These are phyloP conservation scores for Poeciliopsis retropinna DNA, from an alignment of 2,113 vertebrate genomes.

Conservation along the genomic window DNA sequence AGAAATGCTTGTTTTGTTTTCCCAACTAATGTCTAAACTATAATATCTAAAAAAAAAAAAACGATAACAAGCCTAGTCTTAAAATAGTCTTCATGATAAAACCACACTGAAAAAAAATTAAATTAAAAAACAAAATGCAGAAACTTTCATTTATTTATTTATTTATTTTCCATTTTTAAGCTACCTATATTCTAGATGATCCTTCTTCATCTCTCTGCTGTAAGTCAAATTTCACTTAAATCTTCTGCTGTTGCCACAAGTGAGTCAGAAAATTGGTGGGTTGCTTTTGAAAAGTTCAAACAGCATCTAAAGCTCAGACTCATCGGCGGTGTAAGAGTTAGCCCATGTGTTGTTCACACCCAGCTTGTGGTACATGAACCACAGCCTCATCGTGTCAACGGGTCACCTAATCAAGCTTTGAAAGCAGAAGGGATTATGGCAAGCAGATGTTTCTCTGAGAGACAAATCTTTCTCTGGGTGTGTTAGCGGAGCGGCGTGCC, in stretches of 20 bases:
- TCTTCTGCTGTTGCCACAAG: background rate
- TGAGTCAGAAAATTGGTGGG: background rate
- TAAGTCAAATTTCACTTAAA: background rate
- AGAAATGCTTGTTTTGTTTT: too few relatives aligned
- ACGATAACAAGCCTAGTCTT: too few relatives aligned
- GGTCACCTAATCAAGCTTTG: constrained; percentile 71
- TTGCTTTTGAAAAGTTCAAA: background rate
- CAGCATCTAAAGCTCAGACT: constrained; percentile 12
- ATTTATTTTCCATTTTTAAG: too few relatives aligned
- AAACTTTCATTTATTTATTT: too few relatives aligned
- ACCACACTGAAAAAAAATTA: too few relatives aligned
- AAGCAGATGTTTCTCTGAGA: constrained; percentile 74
- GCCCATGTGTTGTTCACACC: constrained; percentile 46
- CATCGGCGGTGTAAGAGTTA: constrained; percentile 15
- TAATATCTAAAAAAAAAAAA: too few relatives aligned
- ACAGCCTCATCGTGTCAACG: constrained; percentile 60
- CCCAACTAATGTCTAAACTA: too few relatives aligned
- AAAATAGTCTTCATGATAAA: too few relatives aligned
- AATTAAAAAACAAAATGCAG: too few relatives aligned
- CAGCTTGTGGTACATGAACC: constrained; percentile 24
- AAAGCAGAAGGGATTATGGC: constrained; percentile 67
- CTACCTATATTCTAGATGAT: too few relatives aligned
- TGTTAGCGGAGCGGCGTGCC: background rate
- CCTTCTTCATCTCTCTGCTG: too few relatives aligned
- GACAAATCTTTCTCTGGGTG: constrained; percentile 32